phyloP scores from a whole-genome alignment of 2,797 vertebrate genomes.

The Myotis findleyi region DNA sequence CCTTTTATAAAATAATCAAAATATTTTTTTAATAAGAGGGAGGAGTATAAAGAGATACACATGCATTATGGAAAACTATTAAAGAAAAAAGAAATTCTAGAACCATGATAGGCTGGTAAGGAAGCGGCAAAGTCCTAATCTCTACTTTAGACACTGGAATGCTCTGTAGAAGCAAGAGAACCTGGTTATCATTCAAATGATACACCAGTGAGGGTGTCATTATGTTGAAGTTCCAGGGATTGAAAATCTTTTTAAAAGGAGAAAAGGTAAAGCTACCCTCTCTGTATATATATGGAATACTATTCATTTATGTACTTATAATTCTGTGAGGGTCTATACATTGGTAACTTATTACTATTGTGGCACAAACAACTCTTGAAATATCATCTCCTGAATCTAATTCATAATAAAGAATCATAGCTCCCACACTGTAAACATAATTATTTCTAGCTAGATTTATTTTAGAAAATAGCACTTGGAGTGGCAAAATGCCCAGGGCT shows the following conservation, averaged over 20 bases:
- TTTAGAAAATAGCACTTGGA: constrained; percentile 58
- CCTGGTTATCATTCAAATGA: not conserved
- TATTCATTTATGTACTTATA: not conserved
- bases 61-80: not conserved
- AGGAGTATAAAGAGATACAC: not conserved
- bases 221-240: not conserved
- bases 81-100: not conserved
- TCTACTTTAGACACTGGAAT: not conserved
- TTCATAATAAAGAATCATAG: constrained; percentile 54
- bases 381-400: constrained; percentile 36
- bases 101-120: not conserved
- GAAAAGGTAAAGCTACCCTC: not conserved
- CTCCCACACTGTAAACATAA: constrained; percentile 57
- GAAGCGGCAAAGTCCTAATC: not conserved
- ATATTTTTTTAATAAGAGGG: not conserved
- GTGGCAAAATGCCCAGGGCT: constrained; percentile 69
- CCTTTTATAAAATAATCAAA: not conserved
- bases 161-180: not conserved
- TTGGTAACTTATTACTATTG: not conserved
- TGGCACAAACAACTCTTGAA: constrained; percentile 35
- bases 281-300: not conserved
- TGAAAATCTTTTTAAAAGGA: not conserved
- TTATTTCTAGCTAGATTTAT: constrained; percentile 60
- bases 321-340: not conserved
- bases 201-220: fast-evolving